Percentiles rank a stretch among this genome's conserved stretches.
These are phyloP conservation scores for Mythimna ferrago DNA, from an alignment of 2,888 invertebrate genomes.

Conservation along the genomic window DNA sequence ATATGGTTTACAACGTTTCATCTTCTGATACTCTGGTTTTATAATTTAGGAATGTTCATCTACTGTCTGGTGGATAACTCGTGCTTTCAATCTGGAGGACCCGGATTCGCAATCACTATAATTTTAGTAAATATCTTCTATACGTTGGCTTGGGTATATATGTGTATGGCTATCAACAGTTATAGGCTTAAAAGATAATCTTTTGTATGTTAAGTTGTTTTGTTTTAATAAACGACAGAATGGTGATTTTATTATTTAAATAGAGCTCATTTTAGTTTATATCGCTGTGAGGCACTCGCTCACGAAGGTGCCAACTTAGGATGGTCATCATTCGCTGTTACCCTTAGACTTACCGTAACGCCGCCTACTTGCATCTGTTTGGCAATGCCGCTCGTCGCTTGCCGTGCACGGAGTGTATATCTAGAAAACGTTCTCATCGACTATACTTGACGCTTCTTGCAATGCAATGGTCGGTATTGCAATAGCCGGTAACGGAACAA, in stretches of 20 bases:
- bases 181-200: neutral
- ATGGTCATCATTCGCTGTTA: no score
- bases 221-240: constrained; percentile 1
- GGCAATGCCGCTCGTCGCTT: no score
- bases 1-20: neutral
- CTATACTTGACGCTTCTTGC: no score
- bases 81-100: constrained; percentile 5
- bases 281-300: neutral
- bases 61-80: neutral
- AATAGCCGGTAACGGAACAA: no score
- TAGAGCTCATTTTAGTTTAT: neutral
- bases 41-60: neutral
- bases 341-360: no score
- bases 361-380: no score
- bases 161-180: neutral
- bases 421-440: no score
- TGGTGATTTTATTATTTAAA: neutral
- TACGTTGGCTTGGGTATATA: neutral
- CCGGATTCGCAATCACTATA: neutral
- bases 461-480: no score
- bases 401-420: no score
- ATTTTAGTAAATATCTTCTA: neutral
- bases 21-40: neutral
- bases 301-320: no score
- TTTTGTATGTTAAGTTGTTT: neutral